Evolutionary conservation across 2,797 vertebrate genomes (phyloP), one percentile per base, ranked within the genome.

Genomic region (Neoniphon sammara): DNA sequence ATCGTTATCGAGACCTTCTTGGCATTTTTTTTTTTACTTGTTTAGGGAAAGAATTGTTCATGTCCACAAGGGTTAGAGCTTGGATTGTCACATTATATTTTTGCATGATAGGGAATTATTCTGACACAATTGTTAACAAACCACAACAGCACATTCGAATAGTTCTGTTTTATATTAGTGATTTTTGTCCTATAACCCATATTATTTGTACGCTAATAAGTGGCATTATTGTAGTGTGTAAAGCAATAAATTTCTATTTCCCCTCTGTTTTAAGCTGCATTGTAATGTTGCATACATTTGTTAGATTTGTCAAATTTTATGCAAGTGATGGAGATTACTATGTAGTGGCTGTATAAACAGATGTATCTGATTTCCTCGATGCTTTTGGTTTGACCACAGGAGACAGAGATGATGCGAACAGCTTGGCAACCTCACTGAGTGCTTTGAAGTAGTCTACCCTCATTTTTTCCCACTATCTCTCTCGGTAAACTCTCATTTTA

Each of bases 391-490:
- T 84, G 71, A 79, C 83, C 87, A 83, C 83, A 54, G 62, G 85
- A 86, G 88, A 89, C 77, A 61, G 78, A 83, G 80, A 86, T 66
- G 75, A n/a, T 83, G 77, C 66, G 84, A 91, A 89, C 88, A 92
- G 87, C 88, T 91, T 91, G 89, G 87, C 88, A 90, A 87, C 85
- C 86, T 86, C 73, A 81, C 42, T 75, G 82, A 86, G 84, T 15
- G 78, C 88, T 92, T 91, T 91, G 89, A 92, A 90, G 90, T 89
- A 76, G 75, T 83, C 85, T 90, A 84, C 78, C 85, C 86, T 88
- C 75, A 79, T 85, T 77, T 80, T 68, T 53, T 20, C 53, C 31
- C 64, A 58, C 74, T 77, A 60, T 82, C 84, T 87, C 85, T 89
- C 81, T 68, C 63, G 80, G 81, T 90, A 78, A 87, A 77, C 81